Base-by-base conservation (phyloP, 2,113 vertebrate genomes). In the Carollia perspicillata region DNA sequence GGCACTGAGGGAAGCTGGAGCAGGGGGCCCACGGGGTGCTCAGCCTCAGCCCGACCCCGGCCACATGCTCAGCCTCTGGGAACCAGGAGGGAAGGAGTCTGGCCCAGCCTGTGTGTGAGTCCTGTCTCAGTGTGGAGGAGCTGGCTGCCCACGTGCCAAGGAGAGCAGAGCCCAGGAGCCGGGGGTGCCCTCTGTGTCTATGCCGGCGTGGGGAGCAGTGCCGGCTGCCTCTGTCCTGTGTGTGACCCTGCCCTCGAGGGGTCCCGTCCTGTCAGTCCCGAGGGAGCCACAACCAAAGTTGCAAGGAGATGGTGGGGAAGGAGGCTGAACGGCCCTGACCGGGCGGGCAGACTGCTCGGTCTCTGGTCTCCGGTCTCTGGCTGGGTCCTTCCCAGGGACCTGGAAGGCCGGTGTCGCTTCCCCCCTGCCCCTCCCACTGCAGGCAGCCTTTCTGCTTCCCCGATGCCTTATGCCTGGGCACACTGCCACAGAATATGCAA, bases 401-500 rank as follows among this genome's bases (percentile, higher is more conserved):
- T 30, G 69, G 97, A 94, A 89, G 85, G 93, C 95, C 92, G 7
- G 8, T 22, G 49, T 85, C 20, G 72, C 89, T 87, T 69, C 85
- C 88, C 89, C 74, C 84, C 81, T 9, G 37, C 47, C 49, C 71
- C 78, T 89, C 65, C 91, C 86, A 28, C 93, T 94, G 96, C 95
- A 96, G 97, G 95, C 97, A 97, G 97, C 94, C 97, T 97, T 90
- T 97, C 97, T 98, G 97, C 97, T 97, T 98, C 95, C 97, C 97
- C 97, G 51, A 97, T 98, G 97, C 97, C 97, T 98, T 98, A 98
- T 92, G 97, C 96, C 95, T 98, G 96, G 97, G 97, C 97, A 96
- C 95, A 97, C 97, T 98, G 97, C 97, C 97, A 97, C 96, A 97
- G 94, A 98, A 98, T 98, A 98, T 98, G 97, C 97, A 98, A 98